phyloP scores from a whole-genome alignment of 1,140 invertebrate species.

The Goniozus legneri region DNA sequence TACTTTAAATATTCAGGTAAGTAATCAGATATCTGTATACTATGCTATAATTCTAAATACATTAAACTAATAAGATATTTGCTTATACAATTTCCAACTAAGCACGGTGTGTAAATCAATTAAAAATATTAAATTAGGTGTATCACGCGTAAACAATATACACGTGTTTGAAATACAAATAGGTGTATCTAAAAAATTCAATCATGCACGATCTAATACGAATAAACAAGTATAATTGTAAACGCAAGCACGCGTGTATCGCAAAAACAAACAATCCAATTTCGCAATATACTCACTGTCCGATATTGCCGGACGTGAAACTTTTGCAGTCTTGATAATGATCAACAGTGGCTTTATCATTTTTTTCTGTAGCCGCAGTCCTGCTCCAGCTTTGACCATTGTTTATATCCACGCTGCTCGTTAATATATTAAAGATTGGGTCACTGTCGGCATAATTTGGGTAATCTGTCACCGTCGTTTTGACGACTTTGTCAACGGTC shows the following conservation, averaged over 20 bases:
- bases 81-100: too few relatives aligned
- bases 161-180: too few relatives aligned
- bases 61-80: too few relatives aligned
- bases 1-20: too few relatives aligned
- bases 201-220: neutral
- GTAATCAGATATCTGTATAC: too few relatives aligned
- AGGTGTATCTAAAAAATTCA: too few relatives aligned
- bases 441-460: slow-evolving; percentile 35
- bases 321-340: slow-evolving; percentile 45
- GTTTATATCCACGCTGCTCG: slow-evolving; percentile 27
- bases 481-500: slow-evolving; percentile 45
- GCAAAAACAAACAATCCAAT: too few relatives aligned
- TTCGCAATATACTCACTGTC: slow-evolving; percentile 36
- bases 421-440: slow-evolving; percentile 45
- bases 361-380: slow-evolving; percentile 33
- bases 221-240: neutral
- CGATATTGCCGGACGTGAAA: slow-evolving; percentile 31
- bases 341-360: slow-evolving; percentile 39
- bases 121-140: too few relatives aligned
- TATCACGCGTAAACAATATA: too few relatives aligned
- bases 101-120: too few relatives aligned
- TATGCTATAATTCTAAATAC: too few relatives aligned
- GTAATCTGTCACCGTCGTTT: slow-evolving; percentile 33
- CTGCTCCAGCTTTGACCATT: slow-evolving; percentile 47
- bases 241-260: neutral